These are phyloP conservation scores for Poecilia gillii DNA, from an alignment of 2,797 vertebrate genomes.

Conservation along the genomic window DNA sequence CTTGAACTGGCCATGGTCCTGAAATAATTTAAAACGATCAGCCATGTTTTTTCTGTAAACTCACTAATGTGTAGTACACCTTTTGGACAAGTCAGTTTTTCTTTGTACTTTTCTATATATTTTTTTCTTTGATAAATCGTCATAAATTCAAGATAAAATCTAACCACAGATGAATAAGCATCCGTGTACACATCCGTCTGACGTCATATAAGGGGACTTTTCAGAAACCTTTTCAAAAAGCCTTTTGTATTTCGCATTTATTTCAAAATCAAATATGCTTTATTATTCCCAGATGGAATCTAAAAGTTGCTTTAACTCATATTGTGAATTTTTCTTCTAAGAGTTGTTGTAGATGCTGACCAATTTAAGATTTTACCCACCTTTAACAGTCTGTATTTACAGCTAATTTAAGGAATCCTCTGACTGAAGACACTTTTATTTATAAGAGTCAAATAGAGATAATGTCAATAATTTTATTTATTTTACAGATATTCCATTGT, in stretches of 20 bases:
- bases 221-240: not conserved
- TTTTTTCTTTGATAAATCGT: not conserved
- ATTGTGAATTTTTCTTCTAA: not conserved
- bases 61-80: not conserved
- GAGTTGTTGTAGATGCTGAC: not conserved
- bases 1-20: conserved; percentile 64
- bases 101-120: not conserved
- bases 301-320: not conserved
- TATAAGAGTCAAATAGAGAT: not conserved
- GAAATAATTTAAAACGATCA: conserved; percentile 31
- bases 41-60: not conserved
- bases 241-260: not conserved
- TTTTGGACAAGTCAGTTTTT: not conserved
- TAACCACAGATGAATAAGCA: not conserved
- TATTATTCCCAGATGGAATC: not conserved
- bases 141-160: not conserved
- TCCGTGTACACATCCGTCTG: not conserved
- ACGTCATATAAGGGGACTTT: not conserved
- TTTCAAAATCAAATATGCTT: not conserved
- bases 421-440: not conserved
- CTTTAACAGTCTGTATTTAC: not conserved
- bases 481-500: not conserved
- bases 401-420: not conserved
- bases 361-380: too few relatives aligned
- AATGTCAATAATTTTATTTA: not conserved